A percentile compares a stretch with the other conserved stretches of the same genome.
These are phyloP conservation scores for Phalacrocorax pelagicus DNA, from an alignment of 2,113 vertebrate species.

Conservation along the genomic window DNA sequence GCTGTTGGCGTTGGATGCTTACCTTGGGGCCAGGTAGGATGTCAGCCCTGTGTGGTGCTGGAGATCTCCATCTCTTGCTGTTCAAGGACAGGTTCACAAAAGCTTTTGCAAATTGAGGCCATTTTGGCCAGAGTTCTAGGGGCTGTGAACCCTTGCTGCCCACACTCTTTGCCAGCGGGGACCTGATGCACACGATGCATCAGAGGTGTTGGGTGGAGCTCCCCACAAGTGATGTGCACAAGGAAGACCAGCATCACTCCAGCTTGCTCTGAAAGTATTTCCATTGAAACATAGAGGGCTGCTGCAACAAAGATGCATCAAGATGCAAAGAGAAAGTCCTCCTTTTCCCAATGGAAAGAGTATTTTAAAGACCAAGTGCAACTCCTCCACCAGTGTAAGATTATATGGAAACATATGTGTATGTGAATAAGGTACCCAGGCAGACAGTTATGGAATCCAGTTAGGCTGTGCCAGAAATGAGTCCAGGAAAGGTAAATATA, in stretches of 20 bases:
- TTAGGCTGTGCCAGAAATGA: neutral
- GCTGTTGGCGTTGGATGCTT: neutral
- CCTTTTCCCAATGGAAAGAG: neutral
- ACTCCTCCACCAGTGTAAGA: too few species aligned
- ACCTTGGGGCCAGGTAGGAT: neutral
- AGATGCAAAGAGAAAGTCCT: neutral
- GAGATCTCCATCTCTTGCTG: neutral
- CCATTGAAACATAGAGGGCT: neutral
- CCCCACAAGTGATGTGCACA: neutral
- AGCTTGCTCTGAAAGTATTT: neutral
- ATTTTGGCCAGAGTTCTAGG: neutral
- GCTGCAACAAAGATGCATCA: too few species aligned
- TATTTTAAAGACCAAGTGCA: neutral
- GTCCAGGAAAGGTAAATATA: neutral
- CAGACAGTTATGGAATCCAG: neutral
- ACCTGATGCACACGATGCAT: neutral
- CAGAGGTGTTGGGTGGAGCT: neutral
- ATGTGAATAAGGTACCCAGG: neutral
- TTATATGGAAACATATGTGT: neutral
- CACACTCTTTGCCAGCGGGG: fast-evolving
- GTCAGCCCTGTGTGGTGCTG: neutral
- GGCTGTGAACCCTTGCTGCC: neutral
- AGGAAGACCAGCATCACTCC: neutral
- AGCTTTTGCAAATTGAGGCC: neutral
- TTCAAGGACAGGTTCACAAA: neutral